Evolutionary conservation across 2,797 vertebrate species (phyloP).

Genomic region (Pampus argenteus): DNA sequence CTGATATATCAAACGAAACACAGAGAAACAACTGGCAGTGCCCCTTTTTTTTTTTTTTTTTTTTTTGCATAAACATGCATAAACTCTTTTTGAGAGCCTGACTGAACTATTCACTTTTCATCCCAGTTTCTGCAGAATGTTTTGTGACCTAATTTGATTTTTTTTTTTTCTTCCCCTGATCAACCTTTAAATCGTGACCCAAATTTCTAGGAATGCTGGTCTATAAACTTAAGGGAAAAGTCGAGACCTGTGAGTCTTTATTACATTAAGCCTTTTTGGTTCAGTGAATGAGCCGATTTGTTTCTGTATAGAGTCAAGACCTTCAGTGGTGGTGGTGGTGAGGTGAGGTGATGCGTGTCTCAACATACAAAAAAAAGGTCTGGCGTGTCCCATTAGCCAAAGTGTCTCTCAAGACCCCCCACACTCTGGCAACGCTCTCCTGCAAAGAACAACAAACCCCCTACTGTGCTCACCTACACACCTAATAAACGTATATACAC

Average conservation of each 20-base stretch:
- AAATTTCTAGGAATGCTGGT: slow-evolving; percentile 45
- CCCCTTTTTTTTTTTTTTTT: neutral
- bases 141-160: slow-evolving; percentile 52
- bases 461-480: slow-evolving; percentile 4
- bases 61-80: neutral
- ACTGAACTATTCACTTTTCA: slow-evolving; percentile 14
- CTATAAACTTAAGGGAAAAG: slow-evolving; percentile 46
- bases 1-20: neutral
- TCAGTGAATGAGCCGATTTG: slow-evolving; percentile 57
- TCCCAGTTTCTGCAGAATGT: slow-evolving; percentile 9
- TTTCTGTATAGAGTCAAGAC: slow-evolving; percentile 44
- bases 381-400: slow-evolving; percentile 42
- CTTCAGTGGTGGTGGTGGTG: slow-evolving; percentile 25
- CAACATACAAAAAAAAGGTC: slow-evolving; percentile 12
- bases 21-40: neutral
- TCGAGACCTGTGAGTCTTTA: slow-evolving; percentile 54
- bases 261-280: slow-evolving; percentile 40
- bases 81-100: slow-evolving; percentile 1
- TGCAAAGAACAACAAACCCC: slow-evolving; percentile 65
- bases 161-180: slow-evolving; percentile 12
- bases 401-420: slow-evolving; percentile 55
- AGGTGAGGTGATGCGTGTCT: neutral
- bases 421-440: slow-evolving; percentile 61
- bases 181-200: slow-evolving; percentile 56
- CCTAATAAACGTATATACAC: slow-evolving; percentile 8